Evolutionary conservation across 1,140 invertebrate species (phyloP), one percentile per base, ranked within the genome.

Genomic region (Eurosta solidaginis): DNA sequence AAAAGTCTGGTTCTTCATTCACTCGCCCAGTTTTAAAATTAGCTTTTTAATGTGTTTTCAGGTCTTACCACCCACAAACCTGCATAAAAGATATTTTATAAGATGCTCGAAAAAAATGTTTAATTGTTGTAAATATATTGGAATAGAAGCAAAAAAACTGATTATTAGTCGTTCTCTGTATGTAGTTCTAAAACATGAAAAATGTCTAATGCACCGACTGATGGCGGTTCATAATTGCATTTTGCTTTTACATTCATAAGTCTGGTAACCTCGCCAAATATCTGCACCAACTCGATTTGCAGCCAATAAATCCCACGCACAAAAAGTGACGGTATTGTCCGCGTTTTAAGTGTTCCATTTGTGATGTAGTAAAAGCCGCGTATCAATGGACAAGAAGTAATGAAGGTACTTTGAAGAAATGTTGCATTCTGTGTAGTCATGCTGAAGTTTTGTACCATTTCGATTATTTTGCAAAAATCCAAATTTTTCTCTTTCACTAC

Each of bases 401-500:
- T 54, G 45, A 79, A 79, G 2, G 76, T 77, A 3, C 42, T 49
- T 20, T 79, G 78, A 6, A 77, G 7, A 7, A 54, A 14, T 2
- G 50, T 45, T 14, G 63, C 42, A 20, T 47, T 36, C 1, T 22
- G n/a, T 27, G 17, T 1, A 40, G 20, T 33, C 40, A n/a, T 74
- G 25, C 9, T 54, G 3, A 74, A 27, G 42, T 79, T 79, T 17
- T 45, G 33, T n/a, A 77, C 4, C 17, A 42, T 3, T 25, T 79
- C 78, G n/a, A 79, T 36, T 25, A 33, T 59, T 54, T 79, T 79
- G 33, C 78, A 79, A 42, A 79, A 79, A 25, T 79, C 78, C 17
- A 79, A 59, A 45, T 79, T 79, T 47, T 73, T 68, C 25, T 45
- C 5, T 33, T 77, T 77, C 1, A 50, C n/a, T 33, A 77, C 44